Conservation (phyloP, 2,888 invertebrate species). For the Nephrotoma guestfalica region DNA sequence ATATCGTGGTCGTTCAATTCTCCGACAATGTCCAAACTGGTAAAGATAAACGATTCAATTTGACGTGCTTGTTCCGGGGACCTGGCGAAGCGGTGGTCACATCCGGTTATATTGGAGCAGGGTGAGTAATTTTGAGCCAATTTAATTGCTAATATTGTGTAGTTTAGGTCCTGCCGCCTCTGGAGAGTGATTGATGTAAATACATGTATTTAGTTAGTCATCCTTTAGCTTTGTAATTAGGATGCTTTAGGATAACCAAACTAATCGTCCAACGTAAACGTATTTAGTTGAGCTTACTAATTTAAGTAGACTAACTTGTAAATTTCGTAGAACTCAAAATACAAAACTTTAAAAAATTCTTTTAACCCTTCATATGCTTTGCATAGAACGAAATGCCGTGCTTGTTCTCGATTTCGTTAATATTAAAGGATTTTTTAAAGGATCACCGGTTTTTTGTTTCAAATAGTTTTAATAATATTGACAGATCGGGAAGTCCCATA, state of each 20-base stretch:
- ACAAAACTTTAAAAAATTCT: not conserved
- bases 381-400: not conserved
- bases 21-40: conserved; percentile 87
- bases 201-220: not conserved
- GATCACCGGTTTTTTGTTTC: not conserved
- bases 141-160: not conserved
- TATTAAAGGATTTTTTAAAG: not conserved
- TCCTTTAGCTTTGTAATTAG: not conserved
- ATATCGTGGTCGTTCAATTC: conserved; percentile 87
- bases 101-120: conserved; percentile 82
- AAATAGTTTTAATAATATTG: conserved; percentile 35
- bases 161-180: not conserved
- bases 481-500: conserved; percentile 79
- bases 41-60: conserved; percentile 77
- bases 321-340: not conserved
- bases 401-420: not conserved
- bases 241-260: not conserved
- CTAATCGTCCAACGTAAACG: not conserved
- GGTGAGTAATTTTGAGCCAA: conserved; percentile 39
- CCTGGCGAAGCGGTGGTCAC: conserved; percentile 89
- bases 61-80: conserved; percentile 83
- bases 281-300: not conserved
- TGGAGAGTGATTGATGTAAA: not conserved
- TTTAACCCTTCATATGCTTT: not conserved
- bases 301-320: conserved; percentile 1